Percentiles rank a stretch among this genome's conserved stretches.
Conservation (phyloP, 2,888 invertebrate species). For the Morpho achilles region DNA sequence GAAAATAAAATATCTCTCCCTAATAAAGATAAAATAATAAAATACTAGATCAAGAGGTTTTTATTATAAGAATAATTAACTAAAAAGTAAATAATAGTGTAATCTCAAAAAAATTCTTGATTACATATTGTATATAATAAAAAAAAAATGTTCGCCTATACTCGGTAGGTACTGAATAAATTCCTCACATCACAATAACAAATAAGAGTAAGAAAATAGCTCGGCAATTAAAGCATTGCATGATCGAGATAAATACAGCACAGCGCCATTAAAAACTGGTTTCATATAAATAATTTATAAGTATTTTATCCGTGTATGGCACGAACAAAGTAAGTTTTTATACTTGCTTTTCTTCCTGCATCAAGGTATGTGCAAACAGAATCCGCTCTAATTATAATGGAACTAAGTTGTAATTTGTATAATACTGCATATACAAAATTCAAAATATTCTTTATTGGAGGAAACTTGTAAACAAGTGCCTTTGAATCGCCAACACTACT, state of each 20-base stretch:
- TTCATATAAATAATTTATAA: conserved; percentile 26
- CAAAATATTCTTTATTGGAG: too few species aligned
- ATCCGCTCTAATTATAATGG: neutral
- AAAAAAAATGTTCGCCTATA: neutral
- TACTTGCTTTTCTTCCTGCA: conserved; percentile 20
- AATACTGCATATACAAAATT: too few species aligned
- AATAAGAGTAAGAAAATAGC: conserved; percentile 22
- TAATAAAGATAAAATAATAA: too few species aligned
- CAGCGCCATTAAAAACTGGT: conserved; percentile 25
- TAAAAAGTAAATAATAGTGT: too few species aligned
- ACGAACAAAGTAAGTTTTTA: conserved; percentile 18
- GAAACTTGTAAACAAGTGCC: too few species aligned
- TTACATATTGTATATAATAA: too few species aligned
- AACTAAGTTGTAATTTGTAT: too few species aligned
- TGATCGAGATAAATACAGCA: conserved; percentile 25
- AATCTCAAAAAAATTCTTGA: too few species aligned
- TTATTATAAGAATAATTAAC: too few species aligned
- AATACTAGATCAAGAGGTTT: too few species aligned
- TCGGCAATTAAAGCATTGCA: conserved; percentile 22
- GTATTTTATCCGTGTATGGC: conserved; percentile 24
- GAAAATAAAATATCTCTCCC: too few species aligned
- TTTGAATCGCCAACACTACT: too few species aligned
- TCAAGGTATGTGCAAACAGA: neutral
- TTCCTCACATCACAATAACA: conserved; percentile 16
- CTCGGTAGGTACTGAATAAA: neutral